Evolutionary conservation across 2,113 vertebrate genomes (phyloP).

Genomic region (Alectura lathami): DNA sequence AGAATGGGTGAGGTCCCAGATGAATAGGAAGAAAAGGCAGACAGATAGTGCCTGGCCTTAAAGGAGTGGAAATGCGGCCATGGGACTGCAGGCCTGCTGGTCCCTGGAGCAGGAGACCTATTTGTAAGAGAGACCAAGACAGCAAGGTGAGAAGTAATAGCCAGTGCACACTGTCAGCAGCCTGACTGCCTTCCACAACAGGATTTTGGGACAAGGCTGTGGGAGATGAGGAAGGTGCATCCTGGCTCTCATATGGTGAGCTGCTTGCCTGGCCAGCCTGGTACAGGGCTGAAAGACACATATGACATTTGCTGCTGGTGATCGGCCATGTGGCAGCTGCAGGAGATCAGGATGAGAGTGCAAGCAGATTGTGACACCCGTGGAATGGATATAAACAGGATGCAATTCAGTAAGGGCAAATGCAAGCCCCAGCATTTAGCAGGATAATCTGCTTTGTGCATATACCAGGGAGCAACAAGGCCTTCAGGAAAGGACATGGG

Average conservation of each 20-base stretch:
- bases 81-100: not conserved
- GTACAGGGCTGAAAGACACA: not conserved
- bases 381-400: slow-evolving; percentile 23
- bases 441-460: not conserved
- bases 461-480: not conserved
- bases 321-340: not conserved
- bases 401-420: not conserved
- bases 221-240: not conserved
- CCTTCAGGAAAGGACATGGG: not conserved
- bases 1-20: not conserved
- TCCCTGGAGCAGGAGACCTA: not conserved
- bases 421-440: not conserved
- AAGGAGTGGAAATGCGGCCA: not conserved
- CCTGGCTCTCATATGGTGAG: not conserved
- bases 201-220: not conserved
- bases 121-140: not conserved
- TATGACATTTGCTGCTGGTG: not conserved
- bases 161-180: not conserved
- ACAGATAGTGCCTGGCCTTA: not conserved
- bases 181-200: not conserved
- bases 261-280: not conserved
- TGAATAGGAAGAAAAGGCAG: not conserved
- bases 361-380: not conserved
- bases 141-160: not conserved
- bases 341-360: not conserved